Base-by-base conservation (phyloP, 2,113 vertebrate species). In the Pyxicephalus adspersus region DNA sequence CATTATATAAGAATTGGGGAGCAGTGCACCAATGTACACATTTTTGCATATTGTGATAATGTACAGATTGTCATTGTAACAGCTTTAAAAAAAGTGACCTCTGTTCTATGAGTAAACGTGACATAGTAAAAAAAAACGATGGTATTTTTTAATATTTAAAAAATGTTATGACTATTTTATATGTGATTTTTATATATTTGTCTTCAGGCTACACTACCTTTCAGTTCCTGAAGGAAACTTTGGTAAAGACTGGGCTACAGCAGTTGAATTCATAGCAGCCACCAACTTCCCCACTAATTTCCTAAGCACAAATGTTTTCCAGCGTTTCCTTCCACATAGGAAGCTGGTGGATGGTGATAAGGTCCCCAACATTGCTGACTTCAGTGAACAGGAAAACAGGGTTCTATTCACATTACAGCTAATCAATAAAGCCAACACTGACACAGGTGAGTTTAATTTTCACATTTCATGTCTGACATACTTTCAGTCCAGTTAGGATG, bases 201-300 rank as follows among this genome's bases (percentile, higher is more conserved):
- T 64, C 90, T 87, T 87, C 80, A 94, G 93, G 0, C 85, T 89
- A 63, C 50, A 64, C 11, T 87, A 88, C 26, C 81, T 90, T 64
- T 72, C 85, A 63, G 3, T 34, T 3, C 61, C 87, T 38, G 93
- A 94, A 90, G 84, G 13, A 76, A 19, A 7, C 20, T 94, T 94
- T 54, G 83, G 58, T 5, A 25, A 26, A 77, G 83, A 50, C 23
- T 94, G 93, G 93, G 2, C 5, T 26, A 8, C 25, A 6, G 6
- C 3, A 82, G 84, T 94, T 51, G 26, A 87, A 4, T 93, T 92
- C 77, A 67, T 94, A 83, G 91, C 63, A 3, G 87, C 85, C 15
- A 52, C 76, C 0, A 26, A 19, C 31, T 86, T 93, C 65, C 54
- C 29, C 9, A 90, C 91, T 16, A 85, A 88, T 23, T 76, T 90